These are phyloP conservation scores for Chaetorhynchus papuensis DNA, from an alignment of 2,113 vertebrate species.

Conservation along the genomic window DNA sequence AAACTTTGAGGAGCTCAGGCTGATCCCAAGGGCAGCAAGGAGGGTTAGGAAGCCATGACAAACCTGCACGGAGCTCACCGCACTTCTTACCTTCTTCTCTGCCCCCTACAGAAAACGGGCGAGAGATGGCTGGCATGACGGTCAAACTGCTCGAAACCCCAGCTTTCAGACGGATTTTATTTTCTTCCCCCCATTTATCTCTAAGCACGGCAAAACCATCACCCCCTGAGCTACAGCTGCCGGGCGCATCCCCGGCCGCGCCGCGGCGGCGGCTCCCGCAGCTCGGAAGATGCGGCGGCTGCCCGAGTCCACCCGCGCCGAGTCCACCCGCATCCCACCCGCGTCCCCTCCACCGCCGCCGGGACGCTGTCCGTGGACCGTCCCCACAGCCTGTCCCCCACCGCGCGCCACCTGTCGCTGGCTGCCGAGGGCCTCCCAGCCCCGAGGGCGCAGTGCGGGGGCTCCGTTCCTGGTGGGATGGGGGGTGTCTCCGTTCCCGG, in stretches of 20 bases:
- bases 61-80: background rate
- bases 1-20: background rate
- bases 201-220: background rate
- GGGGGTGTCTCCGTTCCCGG: no score
- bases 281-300: background rate
- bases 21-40: background rate
- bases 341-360: background rate
- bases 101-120: background rate
- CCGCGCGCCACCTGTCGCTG: background rate
- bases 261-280: background rate
- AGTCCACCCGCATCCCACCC: background rate
- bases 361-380: background rate
- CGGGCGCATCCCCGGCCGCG: background rate
- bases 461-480: background rate
- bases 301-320: background rate
- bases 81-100: background rate
- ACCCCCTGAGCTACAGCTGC: background rate
- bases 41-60: background rate
- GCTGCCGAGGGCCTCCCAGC: background rate
- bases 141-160: fast-evolving
- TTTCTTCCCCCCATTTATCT: background rate
- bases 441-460: background rate
- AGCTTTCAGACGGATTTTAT: background rate
- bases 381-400: background rate
- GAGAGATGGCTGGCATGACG: fast-evolving